Conservation (phyloP, 2,113 vertebrate genomes). For the Miniopterus natalensis region DNA sequence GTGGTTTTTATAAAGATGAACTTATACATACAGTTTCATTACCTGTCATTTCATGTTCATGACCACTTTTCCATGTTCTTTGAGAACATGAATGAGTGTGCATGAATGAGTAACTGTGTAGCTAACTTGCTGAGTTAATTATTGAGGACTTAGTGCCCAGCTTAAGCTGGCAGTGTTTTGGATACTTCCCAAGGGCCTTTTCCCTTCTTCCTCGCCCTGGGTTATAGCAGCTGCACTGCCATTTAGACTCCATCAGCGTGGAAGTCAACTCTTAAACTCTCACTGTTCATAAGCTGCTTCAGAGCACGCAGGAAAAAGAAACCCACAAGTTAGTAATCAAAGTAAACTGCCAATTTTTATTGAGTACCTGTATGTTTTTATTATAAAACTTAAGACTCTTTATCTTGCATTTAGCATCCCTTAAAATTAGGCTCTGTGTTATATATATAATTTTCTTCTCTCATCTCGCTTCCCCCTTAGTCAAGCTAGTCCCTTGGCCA, state of each 20-base stretch:
- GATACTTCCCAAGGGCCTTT: background rate
- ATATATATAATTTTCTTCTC: background rate
- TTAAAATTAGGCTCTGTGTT: background rate
- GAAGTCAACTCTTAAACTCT: background rate
- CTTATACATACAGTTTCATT: background rate
- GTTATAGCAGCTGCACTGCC: background rate
- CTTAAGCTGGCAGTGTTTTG: background rate
- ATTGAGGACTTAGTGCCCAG: background rate
- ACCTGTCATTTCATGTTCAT: background rate
- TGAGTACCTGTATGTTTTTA: background rate
- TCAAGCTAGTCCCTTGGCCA: conserved; percentile 14
- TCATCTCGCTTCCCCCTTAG: background rate
- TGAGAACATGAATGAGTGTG: background rate
- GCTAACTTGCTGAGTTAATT: background rate
- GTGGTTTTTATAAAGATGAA: conserved; percentile 46
- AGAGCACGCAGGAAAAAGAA: background rate
- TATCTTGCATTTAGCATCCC: background rate
- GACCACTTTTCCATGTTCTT: background rate
- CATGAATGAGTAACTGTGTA: background rate
- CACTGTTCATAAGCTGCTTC: conserved; percentile 6
- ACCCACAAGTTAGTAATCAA: background rate
- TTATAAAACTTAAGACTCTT: background rate
- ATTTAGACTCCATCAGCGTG: background rate
- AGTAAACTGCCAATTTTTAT: background rate
- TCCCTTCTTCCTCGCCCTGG: background rate